These are phyloP conservation scores for Drosophila siamana DNA, from an alignment of 2,888 invertebrate genomes.

Conservation along the genomic window DNA sequence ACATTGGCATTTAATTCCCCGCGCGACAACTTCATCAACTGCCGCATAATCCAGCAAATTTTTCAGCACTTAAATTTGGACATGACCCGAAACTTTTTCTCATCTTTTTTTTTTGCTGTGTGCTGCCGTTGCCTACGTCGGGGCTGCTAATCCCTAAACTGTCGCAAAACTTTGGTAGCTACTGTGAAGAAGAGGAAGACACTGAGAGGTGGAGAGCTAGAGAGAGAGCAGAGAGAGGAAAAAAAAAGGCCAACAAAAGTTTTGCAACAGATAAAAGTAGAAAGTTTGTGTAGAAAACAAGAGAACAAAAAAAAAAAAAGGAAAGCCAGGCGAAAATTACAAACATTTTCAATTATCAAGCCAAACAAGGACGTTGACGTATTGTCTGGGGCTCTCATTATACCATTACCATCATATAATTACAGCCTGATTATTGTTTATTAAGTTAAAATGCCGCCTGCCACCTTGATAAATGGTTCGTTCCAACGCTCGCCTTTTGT, in stretches of 20 bases:
- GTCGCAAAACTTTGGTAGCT: slow-evolving; percentile 72
- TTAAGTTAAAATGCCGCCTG: slow-evolving; percentile 69
- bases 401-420: slow-evolving; percentile 73
- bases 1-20: slow-evolving; percentile 66
- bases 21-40: slow-evolving; percentile 70
- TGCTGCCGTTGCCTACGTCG: slow-evolving; percentile 59
- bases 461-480: slow-evolving; percentile 64
- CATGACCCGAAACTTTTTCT: slow-evolving; percentile 68
- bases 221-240: slow-evolving; percentile 15
- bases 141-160: slow-evolving; percentile 77
- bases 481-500: slow-evolving; percentile 37
- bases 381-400: slow-evolving; percentile 71
- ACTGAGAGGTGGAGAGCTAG: slow-evolving; percentile 12
- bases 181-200: slow-evolving; percentile 11
- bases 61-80: slow-evolving; percentile 78
- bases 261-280: slow-evolving; percentile 77
- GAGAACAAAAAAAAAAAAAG: slow-evolving; percentile 39
- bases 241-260: slow-evolving; percentile 68
- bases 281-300: slow-evolving; percentile 63
- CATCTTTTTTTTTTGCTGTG: slow-evolving; percentile 19
- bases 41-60: slow-evolving; percentile 73
- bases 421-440: slow-evolving; percentile 78
- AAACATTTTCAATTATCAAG: slow-evolving; percentile 79
- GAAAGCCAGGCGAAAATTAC: slow-evolving; percentile 67
- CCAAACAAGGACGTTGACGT: slow-evolving; percentile 68